These are phyloP conservation scores for Petrocephalus sullivani DNA, from an alignment of 2,797 vertebrate genomes.

Conservation along the genomic window DNA sequence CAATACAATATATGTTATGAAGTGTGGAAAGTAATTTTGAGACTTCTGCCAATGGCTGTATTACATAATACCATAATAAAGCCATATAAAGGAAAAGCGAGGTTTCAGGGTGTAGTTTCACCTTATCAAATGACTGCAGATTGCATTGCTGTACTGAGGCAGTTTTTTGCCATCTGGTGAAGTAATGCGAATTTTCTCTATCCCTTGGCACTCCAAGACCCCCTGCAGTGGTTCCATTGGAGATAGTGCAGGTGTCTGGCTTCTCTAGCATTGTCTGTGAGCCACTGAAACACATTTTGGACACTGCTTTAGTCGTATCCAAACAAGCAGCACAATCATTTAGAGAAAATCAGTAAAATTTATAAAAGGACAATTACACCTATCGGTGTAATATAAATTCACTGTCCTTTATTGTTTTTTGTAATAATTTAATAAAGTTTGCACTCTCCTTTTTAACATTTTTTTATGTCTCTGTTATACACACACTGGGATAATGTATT, in stretches of 20 bases:
- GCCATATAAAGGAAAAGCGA: slow-evolving; percentile 5
- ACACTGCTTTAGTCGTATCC: neutral
- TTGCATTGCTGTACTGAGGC: slow-evolving; percentile 56
- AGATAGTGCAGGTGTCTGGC: slow-evolving; percentile 42
- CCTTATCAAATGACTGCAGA: slow-evolving; percentile 56
- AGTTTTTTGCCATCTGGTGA: slow-evolving; percentile 57
- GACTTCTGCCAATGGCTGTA: slow-evolving; percentile 19
- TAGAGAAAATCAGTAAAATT: neutral
- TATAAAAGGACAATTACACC: neutral
- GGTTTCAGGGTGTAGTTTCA: slow-evolving; percentile 26
- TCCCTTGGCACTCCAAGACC: slow-evolving; percentile 17
- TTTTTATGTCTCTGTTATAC: neutral
- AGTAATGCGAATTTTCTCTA: slow-evolving; percentile 38
- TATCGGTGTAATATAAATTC: neutral
- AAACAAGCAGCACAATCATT: neutral
- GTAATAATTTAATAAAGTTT: neutral
- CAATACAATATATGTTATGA: slow-evolving; percentile 19
- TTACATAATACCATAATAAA: slow-evolving; percentile 18
- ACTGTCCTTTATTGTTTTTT: neutral
- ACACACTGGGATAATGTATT: neutral
- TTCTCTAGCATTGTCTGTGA: slow-evolving; percentile 47
- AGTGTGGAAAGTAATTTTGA: slow-evolving; percentile 17
- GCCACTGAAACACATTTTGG: slow-evolving; percentile 25
- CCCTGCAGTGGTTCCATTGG: slow-evolving; percentile 28
- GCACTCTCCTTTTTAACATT: neutral